Conservation (phyloP, 1,140 invertebrate species). For the Watersipora subatra region DNA sequence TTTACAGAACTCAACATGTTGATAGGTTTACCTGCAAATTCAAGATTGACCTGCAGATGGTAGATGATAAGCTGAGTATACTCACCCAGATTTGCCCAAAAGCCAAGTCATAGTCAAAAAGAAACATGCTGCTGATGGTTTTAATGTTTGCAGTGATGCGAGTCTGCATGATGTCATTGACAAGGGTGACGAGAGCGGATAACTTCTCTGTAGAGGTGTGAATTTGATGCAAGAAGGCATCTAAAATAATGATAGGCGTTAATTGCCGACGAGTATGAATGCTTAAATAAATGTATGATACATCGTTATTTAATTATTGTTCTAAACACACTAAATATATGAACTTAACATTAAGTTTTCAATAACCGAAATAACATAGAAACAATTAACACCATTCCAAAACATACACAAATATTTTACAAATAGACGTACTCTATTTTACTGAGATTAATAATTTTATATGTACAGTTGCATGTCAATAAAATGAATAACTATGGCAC, state of each 20-base stretch:
- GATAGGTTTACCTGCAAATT: too few species aligned
- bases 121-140: conserved; percentile 27
- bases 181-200: conserved; percentile 20
- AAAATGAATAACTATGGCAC: too few species aligned
- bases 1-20: too few species aligned
- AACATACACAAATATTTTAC: too few species aligned
- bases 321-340: background rate
- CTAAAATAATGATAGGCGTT: too few species aligned
- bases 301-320: background rate
- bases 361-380: background rate
- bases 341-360: background rate
- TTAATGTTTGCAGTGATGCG: conserved; percentile 24
- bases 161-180: conserved; percentile 26
- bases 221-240: conserved; percentile 38
- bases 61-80: too few species aligned
- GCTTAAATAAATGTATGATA: background rate
- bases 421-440: too few species aligned
- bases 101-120: conserved; percentile 35
- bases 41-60: too few species aligned
- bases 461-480: too few species aligned
- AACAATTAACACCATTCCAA: too few species aligned
- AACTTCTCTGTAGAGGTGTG: conserved; percentile 29
- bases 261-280: background rate
- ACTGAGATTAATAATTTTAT: too few species aligned
- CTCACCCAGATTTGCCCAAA: conserved; percentile 34